Evolutionary conservation across 2,888 invertebrate species (phyloP).

Genomic region (Patella ulyssiponensis): DNA sequence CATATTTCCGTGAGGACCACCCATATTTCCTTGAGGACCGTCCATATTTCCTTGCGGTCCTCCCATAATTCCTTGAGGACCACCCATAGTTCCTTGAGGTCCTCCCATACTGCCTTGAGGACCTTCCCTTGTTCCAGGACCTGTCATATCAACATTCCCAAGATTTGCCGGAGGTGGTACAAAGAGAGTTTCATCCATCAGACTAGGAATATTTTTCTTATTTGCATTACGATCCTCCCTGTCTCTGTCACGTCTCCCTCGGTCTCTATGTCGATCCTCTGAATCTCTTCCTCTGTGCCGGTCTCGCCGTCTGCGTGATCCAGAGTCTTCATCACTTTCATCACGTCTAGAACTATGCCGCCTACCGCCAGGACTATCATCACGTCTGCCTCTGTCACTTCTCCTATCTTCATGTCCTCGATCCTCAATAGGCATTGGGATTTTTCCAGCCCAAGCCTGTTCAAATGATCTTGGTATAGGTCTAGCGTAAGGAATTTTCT

Average conservation of each 20-base stretch:
- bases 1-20: not conserved
- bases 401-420: slow-evolving; percentile 25
- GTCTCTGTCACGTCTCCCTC: slow-evolving; percentile 3
- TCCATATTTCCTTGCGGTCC: slow-evolving; percentile 2
- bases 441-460: slow-evolving; percentile 88
- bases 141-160: not conserved
- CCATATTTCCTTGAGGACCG: slow-evolving; percentile 18
- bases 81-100: slow-evolving; percentile 15
- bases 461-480: slow-evolving; percentile 97
- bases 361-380: slow-evolving; percentile 16
- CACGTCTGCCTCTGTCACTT: slow-evolving; percentile 24
- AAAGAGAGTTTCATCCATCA: not conserved
- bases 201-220: slow-evolving; percentile 6
- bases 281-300: slow-evolving; percentile 25
- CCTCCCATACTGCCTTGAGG: not conserved
- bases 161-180: not conserved
- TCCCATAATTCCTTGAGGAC: slow-evolving; percentile 4
- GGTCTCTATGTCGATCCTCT: slow-evolving; percentile 5
- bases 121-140: not conserved
- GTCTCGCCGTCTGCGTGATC: slow-evolving; percentile 29
- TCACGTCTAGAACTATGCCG: slow-evolving; percentile 14
- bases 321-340: slow-evolving; percentile 30
- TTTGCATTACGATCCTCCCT: slow-evolving; percentile 19
- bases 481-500: slow-evolving; percentile 90
- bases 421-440: slow-evolving; percentile 38